phyloP scores from a whole-genome alignment of 2,888 invertebrate species.

The Horisme vitalbata region DNA sequence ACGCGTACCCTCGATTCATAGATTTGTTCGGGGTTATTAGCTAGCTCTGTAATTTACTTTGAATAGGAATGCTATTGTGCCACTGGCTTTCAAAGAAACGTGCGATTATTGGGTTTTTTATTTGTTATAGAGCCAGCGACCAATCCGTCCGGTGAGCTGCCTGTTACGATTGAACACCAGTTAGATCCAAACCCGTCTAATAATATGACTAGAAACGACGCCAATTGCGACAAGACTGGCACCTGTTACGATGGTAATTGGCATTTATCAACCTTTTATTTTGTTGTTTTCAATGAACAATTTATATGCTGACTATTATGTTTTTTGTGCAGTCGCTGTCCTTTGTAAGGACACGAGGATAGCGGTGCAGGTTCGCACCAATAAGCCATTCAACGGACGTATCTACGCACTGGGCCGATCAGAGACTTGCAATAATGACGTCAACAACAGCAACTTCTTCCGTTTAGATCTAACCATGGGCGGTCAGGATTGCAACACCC shows the following conservation, averaged over 20 bases:
- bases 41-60: constrained; percentile 40
- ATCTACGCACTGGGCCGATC: constrained; percentile 96
- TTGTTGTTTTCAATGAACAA: constrained; percentile 11
- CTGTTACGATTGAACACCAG: constrained; percentile 89
- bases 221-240: constrained; percentile 96
- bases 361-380: constrained; percentile 95
- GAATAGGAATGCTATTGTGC: constrained; percentile 33
- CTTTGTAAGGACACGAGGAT: constrained; percentile 97
- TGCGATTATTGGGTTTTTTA: constrained; percentile 35
- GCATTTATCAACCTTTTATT: constrained; percentile 14
- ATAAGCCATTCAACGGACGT: constrained; percentile 96
- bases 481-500: constrained; percentile 97
- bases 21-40: constrained; percentile 56
- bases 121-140: constrained; percentile 78
- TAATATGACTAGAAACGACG: constrained; percentile 89
- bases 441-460: constrained; percentile 95
- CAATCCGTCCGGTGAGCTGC: constrained; percentile 81
- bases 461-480: constrained; percentile 95
- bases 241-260: constrained; percentile 95
- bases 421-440: constrained; percentile 97
- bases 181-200: constrained; percentile 87
- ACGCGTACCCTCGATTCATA: constrained; percentile 44
- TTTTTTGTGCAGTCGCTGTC: constrained; percentile 91
- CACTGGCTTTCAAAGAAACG: constrained; percentile 21
- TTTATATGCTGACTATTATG: too few relatives aligned